A percentile compares a stretch with the other conserved stretches of the same genome.
These are phyloP conservation scores for Oryzias javanicus DNA, from an alignment of 2,113 vertebrate species.

Conservation along the genomic window DNA sequence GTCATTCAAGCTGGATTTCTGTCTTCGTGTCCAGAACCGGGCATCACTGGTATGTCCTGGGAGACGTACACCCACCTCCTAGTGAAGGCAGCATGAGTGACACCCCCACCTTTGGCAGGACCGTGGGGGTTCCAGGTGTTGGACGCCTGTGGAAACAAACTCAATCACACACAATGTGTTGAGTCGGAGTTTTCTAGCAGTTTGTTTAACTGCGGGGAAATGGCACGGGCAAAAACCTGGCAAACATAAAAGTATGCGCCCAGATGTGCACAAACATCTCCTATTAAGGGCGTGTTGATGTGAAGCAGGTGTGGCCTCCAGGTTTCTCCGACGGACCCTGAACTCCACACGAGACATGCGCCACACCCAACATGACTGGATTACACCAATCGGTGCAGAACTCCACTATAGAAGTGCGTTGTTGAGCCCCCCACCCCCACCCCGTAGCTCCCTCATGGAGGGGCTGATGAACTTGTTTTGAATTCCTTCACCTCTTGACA, in stretches of 20 bases:
- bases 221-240: neutral
- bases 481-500: slow-evolving; percentile 73
- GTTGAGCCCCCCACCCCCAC: neutral
- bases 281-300: slow-evolving; percentile 57
- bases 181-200: neutral
- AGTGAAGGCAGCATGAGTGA: slow-evolving; percentile 1
- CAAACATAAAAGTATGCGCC: neutral
- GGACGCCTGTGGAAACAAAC: slow-evolving; percentile 2
- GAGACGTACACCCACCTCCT: slow-evolving; percentile 31
- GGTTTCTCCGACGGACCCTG: slow-evolving; percentile 53
- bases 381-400: neutral
- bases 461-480: slow-evolving; percentile 79
- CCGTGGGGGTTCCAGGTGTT: slow-evolving; percentile 27
- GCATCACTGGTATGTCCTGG: slow-evolving; percentile 38
- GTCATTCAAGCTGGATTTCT: slow-evolving; percentile 54
- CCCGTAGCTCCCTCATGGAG: slow-evolving; percentile 5
- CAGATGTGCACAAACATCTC: slow-evolving; percentile 24
- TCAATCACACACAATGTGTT: neutral
- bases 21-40: slow-evolving; percentile 34
- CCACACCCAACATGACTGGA: neutral
- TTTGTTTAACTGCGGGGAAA: neutral
- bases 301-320: slow-evolving; percentile 61
- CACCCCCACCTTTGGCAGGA: slow-evolving; percentile 32
- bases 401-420: neutral
- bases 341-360: slow-evolving; percentile 22